Evolutionary conservation across 1,140 invertebrate species (phyloP).

Genomic region (Drosophila quadrilineata): DNA sequence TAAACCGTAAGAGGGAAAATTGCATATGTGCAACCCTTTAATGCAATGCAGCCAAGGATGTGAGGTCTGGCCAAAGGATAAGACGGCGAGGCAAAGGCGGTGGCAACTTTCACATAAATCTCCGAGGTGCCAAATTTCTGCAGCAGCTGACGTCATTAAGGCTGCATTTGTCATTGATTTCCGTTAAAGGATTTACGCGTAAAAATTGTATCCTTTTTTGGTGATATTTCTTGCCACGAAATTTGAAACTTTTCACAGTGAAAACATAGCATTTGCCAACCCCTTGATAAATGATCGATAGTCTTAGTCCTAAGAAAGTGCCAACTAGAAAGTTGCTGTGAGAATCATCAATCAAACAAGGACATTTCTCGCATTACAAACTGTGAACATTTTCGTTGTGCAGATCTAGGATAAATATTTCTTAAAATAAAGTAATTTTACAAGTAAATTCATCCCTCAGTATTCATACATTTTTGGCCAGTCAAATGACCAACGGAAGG

Average conservation of each 20-base stretch:
- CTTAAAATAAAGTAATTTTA: too few relatives aligned
- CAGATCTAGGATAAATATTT: too few relatives aligned
- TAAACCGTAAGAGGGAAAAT: conserved; percentile 16
- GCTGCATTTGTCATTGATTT: conserved; percentile 68
- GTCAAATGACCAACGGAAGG: conserved; percentile 56
- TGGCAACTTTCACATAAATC: conserved; percentile 67
- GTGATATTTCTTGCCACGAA: conserved; percentile 36
- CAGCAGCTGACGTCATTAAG: conserved; percentile 72
- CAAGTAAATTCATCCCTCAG: too few relatives aligned
- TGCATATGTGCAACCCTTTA: conserved; percentile 51
- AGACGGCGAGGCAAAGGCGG: neutral
- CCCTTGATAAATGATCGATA: conserved; percentile 49
- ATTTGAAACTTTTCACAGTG: conserved; percentile 56
- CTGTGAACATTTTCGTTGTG: neutral
- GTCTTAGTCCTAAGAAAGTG: conserved; percentile 21
- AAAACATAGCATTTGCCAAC: neutral
- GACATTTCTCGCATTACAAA: conserved; percentile 23
- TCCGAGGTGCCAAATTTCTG: conserved; percentile 27
- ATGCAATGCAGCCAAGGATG: conserved; percentile 6
- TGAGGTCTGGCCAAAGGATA: neutral
- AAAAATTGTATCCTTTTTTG: conserved; percentile 49
- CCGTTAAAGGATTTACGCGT: conserved; percentile 49
- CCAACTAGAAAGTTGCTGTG: conserved; percentile 30
- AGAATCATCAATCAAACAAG: conserved; percentile 32
- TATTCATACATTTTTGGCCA: neutral